Conservation (phyloP, 2,888 invertebrate species). For the Catocala fraxini region DNA sequence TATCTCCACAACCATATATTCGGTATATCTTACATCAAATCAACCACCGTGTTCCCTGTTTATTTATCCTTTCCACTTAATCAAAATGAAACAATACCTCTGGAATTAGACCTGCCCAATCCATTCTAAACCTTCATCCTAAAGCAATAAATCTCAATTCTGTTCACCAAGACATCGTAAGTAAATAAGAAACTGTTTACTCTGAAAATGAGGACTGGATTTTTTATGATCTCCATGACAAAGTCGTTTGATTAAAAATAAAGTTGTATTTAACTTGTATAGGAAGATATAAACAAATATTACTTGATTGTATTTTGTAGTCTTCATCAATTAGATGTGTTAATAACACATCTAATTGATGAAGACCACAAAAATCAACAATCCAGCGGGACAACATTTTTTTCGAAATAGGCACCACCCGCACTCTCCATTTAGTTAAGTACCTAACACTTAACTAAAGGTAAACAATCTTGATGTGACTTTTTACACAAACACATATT, state of each 20-base stretch:
- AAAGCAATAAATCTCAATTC: conserved; percentile 30
- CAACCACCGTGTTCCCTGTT: conserved; percentile 53
- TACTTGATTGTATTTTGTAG: conserved; percentile 16
- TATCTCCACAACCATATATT: conserved; percentile 64
- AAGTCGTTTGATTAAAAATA: conserved; percentile 51
- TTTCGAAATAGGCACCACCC: too few species aligned
- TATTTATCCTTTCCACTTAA: conserved; percentile 58
- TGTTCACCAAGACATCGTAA: conserved; percentile 15
- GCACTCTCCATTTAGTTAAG: too few species aligned
- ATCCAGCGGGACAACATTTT: too few species aligned
- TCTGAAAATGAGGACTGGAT: conserved; percentile 39
- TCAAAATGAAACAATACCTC: conserved; percentile 60
- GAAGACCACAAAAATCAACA: too few species aligned
- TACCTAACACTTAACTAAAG: too few species aligned
- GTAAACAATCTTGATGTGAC: too few species aligned
- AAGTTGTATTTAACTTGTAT: conserved; percentile 33
- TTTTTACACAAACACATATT: too few species aligned
- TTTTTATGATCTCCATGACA: conserved; percentile 46
- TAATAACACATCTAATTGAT: conserved; percentile 10
- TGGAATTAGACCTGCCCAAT: conserved; percentile 20
- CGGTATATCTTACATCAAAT: conserved; percentile 64
- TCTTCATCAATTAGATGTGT: conserved; percentile 13
- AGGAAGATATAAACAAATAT: conserved; percentile 25
- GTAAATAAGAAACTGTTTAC: conserved; percentile 52
- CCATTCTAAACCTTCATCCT: conserved; percentile 29